Base-by-base conservation (phyloP, 2,888 invertebrate genomes). In the Melieria picta region DNA sequence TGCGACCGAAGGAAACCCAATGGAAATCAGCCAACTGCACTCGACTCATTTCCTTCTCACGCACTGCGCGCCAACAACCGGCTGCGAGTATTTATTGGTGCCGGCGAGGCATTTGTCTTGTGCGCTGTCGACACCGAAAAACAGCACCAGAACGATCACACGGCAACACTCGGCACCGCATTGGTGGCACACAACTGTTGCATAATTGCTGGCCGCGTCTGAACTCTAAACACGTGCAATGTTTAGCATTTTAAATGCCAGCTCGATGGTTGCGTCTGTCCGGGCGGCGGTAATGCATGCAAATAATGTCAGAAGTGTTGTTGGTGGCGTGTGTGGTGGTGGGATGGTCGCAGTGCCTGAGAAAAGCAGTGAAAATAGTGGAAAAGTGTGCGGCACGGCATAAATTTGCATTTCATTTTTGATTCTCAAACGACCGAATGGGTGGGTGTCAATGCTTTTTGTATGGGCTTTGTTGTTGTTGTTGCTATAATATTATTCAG, bases 171-270 rank as follows among this genome's bases (percentile, higher is more conserved):
- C 30, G 30, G 30, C 16, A 16, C 16, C 16, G 16, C 16, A 16
- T 16, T 16, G 16, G 16, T 16, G 16, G 16, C 30, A 30, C 30
- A 30, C 30, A 30, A 30, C 30, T 30, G 43, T 65, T 56, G 57
- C 55, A 46, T 65, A 65, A 65, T 80, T 80, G 78, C 80, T 80
- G 80, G 75, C 76, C 57, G 77, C 76, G 80, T 77, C 76, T 74
- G 76, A 77, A 81, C 77, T 78, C 77, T 78, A 74, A 79, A 79
- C 78, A 79, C 80, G 78, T 76, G 80, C 78, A 74, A 79, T 68
- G 63, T 13, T 67, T 13, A 61, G 50, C 52, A 71, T 71, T 64
- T 58, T 47, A 48, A 30, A 64, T 11, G 60, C 10, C 56, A 45
- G 45, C 55, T 65, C 30, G 30, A 30, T 30, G 30, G 55, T 16